Evolutionary conservation across 2,888 invertebrate species (phyloP).

Genomic region (Cabera pusaria): DNA sequence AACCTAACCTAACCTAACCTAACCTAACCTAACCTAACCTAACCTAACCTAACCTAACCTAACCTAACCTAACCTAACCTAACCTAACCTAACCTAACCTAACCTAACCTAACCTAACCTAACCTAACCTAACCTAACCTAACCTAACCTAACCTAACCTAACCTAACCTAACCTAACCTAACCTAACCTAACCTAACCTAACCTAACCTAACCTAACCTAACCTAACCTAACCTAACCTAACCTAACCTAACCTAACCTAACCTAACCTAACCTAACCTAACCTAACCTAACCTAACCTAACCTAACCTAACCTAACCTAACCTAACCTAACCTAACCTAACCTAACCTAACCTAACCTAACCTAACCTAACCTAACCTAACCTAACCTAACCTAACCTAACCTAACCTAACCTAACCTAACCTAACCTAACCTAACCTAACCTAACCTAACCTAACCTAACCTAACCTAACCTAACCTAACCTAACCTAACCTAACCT

Average conservation of each 20-base stretch:
- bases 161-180: background rate
- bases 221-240: background rate
- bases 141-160: background rate
- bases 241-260: conserved; percentile 16
- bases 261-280: conserved; percentile 15
- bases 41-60: background rate
- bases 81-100: background rate
- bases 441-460: too few relatives aligned
- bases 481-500: too few relatives aligned
- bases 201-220: background rate
- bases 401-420: conserved; percentile 1
- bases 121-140: background rate
- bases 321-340: conserved; percentile 16
- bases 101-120: background rate
- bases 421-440: conserved; percentile 9
- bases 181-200: background rate
- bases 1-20: background rate
- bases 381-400: background rate
- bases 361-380: conserved; percentile 11
- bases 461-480: too few relatives aligned
- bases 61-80: background rate
- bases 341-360: conserved; percentile 15
- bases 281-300: conserved; percentile 16
- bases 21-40: background rate
- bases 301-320: conserved; percentile 15